Conservation (phyloP, 2,797 vertebrate species). For the Argya squamiceps region DNA sequence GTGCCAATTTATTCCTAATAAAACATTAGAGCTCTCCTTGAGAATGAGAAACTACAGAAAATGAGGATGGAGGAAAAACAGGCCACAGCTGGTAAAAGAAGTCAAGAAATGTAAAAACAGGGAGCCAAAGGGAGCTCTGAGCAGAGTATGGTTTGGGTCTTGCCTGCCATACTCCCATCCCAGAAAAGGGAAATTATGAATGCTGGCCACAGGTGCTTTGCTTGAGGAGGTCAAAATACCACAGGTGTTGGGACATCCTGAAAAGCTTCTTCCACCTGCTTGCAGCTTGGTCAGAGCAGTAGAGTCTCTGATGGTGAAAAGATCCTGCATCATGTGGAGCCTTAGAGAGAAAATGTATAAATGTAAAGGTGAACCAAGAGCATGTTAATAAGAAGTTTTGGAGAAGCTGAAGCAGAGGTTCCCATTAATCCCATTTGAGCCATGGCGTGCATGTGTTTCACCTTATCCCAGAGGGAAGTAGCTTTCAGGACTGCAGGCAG, state of each 20-base stretch:
- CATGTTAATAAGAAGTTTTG: not conserved
- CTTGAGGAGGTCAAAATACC: not conserved
- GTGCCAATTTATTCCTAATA: not conserved
- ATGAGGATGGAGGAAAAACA: not conserved
- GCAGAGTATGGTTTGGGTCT: not conserved
- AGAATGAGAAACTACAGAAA: not conserved
- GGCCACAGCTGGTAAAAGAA: not conserved
- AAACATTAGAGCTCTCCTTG: not conserved
- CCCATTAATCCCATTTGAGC: not conserved
- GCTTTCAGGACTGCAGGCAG: not conserved
- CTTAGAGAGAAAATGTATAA: not conserved
- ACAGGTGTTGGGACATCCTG: accelerated
- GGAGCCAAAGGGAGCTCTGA: not conserved
- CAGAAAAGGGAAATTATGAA: not conserved
- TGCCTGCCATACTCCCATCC: accelerated
- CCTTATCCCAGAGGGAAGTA: not conserved
- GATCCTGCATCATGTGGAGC: not conserved
- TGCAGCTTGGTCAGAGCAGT: not conserved
- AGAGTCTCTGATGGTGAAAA: not conserved
- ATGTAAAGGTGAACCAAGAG: not conserved
- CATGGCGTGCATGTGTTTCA: accelerated
- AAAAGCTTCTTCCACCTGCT: not conserved
- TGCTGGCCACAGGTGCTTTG: not conserved
- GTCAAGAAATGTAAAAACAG: not conserved
- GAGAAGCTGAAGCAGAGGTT: not conserved